These are phyloP conservation scores for Halcyon malimbica DNA, from an alignment of 2,113 vertebrate species.

Conservation along the genomic window DNA sequence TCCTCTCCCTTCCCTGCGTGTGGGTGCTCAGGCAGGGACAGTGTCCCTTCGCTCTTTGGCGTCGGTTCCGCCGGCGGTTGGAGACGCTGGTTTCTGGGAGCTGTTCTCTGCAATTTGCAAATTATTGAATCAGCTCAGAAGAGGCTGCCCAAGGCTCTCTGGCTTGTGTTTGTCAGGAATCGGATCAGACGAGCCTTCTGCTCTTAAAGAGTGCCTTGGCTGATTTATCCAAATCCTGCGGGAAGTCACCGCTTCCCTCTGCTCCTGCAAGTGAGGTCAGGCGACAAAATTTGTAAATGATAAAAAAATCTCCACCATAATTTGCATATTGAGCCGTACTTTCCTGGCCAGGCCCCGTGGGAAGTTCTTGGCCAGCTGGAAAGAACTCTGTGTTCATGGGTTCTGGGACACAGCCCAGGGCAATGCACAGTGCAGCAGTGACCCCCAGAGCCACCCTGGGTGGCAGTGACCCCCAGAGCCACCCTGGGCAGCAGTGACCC, in stretches of 20 bases:
- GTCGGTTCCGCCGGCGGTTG: accelerated
- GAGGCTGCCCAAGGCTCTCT: not conserved
- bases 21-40: accelerated
- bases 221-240: not conserved
- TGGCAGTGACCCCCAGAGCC: not conserved
- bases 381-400: not conserved
- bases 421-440: accelerated
- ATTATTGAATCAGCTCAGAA: conserved; percentile 39
- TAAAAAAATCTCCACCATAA: not conserved
- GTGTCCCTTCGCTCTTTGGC: not conserved
- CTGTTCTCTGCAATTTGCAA: conserved; percentile 30
- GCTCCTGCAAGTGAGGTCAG: not conserved
- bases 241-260: not conserved
- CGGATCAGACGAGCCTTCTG: conserved; percentile 33
- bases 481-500: not conserved
- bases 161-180: conserved; percentile 16
- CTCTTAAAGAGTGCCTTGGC: not conserved
- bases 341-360: not conserved
- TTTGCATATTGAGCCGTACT: not conserved
- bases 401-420: not conserved
- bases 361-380: not conserved
- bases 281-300: not conserved
- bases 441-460: not conserved
- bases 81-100: not conserved
- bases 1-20: too few relatives aligned